Conservation (phyloP, 2,113 vertebrate species). For the Centropristis striata region DNA sequence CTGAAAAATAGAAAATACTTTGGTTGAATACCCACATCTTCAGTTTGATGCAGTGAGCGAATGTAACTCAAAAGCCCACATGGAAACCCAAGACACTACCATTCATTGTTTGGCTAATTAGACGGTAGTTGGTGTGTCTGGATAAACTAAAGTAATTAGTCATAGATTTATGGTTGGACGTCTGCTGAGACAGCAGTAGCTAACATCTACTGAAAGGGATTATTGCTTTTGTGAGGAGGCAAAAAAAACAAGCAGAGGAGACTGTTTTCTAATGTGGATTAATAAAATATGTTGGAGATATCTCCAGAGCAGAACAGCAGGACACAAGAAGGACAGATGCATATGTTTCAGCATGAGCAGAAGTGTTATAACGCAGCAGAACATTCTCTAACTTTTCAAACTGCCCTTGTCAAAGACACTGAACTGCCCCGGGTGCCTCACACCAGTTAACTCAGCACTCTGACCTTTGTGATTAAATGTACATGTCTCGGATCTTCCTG, state of each 20-base stretch:
- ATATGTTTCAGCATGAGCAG: neutral
- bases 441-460: slow-evolving; percentile 42
- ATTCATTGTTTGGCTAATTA: slow-evolving; percentile 84
- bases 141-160: slow-evolving; percentile 83
- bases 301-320: slow-evolving; percentile 27
- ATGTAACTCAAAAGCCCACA: slow-evolving; percentile 64
- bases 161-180: slow-evolving; percentile 74
- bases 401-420: slow-evolving; percentile 47
- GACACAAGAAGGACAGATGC: slow-evolving; percentile 19
- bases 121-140: slow-evolving; percentile 78
- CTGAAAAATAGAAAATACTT: slow-evolving; percentile 47
- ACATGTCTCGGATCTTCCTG: slow-evolving; percentile 30
- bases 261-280: slow-evolving; percentile 1
- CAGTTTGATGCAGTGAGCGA: slow-evolving; percentile 61
- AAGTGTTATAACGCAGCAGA: slow-evolving; percentile 12
- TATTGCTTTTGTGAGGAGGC: slow-evolving; percentile 27
- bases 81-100: slow-evolving; percentile 71
- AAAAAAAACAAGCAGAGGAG: slow-evolving; percentile 1
- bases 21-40: slow-evolving; percentile 57
- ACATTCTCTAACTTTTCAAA: slow-evolving; percentile 38
- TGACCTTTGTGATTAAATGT: slow-evolving; percentile 63
- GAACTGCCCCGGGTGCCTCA: slow-evolving; percentile 26
- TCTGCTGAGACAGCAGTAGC: slow-evolving; percentile 71
- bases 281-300: slow-evolving; percentile 15
- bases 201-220: slow-evolving; percentile 45